A percentile compares a stretch with the other conserved stretches of the same genome.
Evolutionary conservation across 2,888 invertebrate species (phyloP).

Genomic region (Abrostola triplasia): DNA sequence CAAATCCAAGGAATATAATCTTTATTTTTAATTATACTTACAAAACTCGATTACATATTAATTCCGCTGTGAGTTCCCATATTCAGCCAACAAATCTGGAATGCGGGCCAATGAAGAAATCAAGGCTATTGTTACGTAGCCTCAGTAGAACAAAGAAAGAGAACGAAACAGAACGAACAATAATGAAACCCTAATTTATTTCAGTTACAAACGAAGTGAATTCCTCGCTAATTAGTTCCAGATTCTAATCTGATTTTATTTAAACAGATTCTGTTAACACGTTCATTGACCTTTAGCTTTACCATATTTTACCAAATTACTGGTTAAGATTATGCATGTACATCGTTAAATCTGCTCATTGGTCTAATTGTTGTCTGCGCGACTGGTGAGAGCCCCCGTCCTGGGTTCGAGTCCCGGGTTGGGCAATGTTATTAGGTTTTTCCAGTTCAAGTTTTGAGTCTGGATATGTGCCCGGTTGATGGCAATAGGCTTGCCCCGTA

Average conservation of each 20-base stretch:
- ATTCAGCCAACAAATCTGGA: slow-evolving; percentile 17
- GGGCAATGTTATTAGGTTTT: too few relatives aligned
- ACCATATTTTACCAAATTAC: slow-evolving; percentile 5
- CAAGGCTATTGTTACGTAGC: slow-evolving; percentile 41
- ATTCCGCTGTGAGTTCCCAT: slow-evolving; percentile 8
- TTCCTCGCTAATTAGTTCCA: slow-evolving; percentile 51
- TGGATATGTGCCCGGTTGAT: too few relatives aligned
- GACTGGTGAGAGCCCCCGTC: too few relatives aligned
- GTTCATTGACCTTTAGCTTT: slow-evolving; percentile 17
- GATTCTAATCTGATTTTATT: slow-evolving; percentile 47
- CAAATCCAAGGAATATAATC: too few relatives aligned
- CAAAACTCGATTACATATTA: too few relatives aligned
- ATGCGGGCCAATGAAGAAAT: slow-evolving; percentile 53
- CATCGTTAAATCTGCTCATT: too few relatives aligned
- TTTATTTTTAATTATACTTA: too few relatives aligned
- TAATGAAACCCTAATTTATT: slow-evolving; percentile 52
- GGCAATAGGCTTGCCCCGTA: too few relatives aligned
- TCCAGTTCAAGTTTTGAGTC: too few relatives aligned
- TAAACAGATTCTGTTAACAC: slow-evolving; percentile 35
- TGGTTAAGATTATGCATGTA: neutral
- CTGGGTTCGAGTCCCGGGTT: too few relatives aligned
- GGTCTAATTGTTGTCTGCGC: too few relatives aligned
- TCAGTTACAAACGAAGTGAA: slow-evolving; percentile 42
- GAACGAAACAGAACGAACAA: slow-evolving; percentile 24
- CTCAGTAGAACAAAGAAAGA: slow-evolving; percentile 36